These are phyloP conservation scores for Rhizomys pruinosus DNA, from an alignment of 2,113 vertebrate genomes.

Conservation along the genomic window DNA sequence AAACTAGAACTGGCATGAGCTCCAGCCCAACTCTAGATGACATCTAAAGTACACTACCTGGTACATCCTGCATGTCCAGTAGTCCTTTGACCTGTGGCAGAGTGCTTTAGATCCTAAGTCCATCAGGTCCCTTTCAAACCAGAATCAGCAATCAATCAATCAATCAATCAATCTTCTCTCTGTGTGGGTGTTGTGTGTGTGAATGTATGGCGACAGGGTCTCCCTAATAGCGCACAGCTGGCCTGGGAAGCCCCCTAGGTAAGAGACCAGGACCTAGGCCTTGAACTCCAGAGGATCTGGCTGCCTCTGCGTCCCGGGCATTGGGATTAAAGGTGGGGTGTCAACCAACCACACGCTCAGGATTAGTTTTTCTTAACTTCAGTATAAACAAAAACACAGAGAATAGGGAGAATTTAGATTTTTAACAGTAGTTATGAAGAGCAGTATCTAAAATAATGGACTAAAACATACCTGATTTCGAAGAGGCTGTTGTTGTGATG, in stretches of 20 bases:
- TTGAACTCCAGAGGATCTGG: too few relatives aligned
- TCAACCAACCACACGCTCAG: too few relatives aligned
- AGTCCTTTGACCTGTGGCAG: background rate
- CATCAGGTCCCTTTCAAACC: background rate
- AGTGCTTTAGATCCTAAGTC: background rate
- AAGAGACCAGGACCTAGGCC: too few relatives aligned
- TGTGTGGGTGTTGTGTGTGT: too few relatives aligned
- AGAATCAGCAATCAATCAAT: too few relatives aligned
- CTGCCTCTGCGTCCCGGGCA: too few relatives aligned
- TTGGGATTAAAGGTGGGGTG: too few relatives aligned
- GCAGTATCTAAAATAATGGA: background rate
- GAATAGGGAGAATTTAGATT: conserved; percentile 19
- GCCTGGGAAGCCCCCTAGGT: too few relatives aligned
- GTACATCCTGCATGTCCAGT: background rate
- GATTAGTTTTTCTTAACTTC: conserved; percentile 20
- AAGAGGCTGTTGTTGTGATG: conserved; percentile 93
- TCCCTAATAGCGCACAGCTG: too few relatives aligned
- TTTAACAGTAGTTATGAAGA: conserved; percentile 1
- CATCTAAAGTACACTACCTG: background rate
- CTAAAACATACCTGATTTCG: conserved; percentile 93
- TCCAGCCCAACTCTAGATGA: background rate
- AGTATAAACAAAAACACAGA: background rate
- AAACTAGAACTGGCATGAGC: background rate
- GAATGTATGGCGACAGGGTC: too few relatives aligned
- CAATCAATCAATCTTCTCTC: too few relatives aligned